Conservation (phyloP, 1,140 invertebrate genomes). For the Onthophagus taurus region DNA sequence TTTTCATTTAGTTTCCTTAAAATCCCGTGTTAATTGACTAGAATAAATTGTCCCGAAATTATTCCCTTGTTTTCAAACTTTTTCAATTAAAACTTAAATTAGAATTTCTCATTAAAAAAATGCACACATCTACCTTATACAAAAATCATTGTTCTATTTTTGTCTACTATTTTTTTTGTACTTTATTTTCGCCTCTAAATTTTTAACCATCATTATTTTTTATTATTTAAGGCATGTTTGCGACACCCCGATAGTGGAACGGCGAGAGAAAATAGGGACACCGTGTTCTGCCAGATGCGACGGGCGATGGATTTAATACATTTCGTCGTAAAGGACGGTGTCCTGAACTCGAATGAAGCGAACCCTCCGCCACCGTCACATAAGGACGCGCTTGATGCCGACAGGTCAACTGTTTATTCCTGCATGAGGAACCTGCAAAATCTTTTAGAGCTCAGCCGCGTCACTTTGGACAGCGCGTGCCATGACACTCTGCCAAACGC, state of each 20-base stretch:
- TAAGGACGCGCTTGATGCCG: slow-evolving; percentile 47
- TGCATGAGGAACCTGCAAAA: slow-evolving; percentile 76
- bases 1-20: too few relatives aligned
- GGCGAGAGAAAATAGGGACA: slow-evolving; percentile 90
- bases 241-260: slow-evolving; percentile 90
- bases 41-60: too few relatives aligned
- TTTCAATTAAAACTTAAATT: too few relatives aligned
- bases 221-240: slow-evolving; percentile 64
- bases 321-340: slow-evolving; percentile 91
- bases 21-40: too few relatives aligned
- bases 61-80: too few relatives aligned
- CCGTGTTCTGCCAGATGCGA: slow-evolving; percentile 95
- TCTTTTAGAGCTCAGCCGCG: slow-evolving; percentile 72
- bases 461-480: slow-evolving; percentile 49
- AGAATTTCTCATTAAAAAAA: too few relatives aligned
- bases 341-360: slow-evolving; percentile 42
- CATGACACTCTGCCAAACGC: slow-evolving; percentile 70
- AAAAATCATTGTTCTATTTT: too few relatives aligned
- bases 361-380: slow-evolving; percentile 20
- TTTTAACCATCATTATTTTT: too few relatives aligned
- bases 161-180: too few relatives aligned
- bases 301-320: slow-evolving; percentile 96
- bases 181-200: too few relatives aligned
- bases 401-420: slow-evolving; percentile 62
- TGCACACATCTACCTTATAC: too few relatives aligned